A percentile compares a stretch with the other conserved stretches of the same genome.
phyloP scores from a whole-genome alignment of 1,140 invertebrate genomes.

The Brachionus sp. region DNA sequence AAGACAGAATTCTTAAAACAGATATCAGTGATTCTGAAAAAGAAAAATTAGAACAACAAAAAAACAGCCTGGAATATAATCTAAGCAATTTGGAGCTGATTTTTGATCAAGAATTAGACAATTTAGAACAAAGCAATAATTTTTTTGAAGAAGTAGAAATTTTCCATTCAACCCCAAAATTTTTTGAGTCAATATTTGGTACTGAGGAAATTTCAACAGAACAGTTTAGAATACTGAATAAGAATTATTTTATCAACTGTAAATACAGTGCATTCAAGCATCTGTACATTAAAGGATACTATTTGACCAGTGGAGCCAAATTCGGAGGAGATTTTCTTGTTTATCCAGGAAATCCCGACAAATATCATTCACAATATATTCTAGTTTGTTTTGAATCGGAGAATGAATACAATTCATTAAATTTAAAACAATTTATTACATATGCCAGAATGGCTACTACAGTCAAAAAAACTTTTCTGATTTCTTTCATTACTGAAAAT shows the following conservation, averaged over 20 bases:
- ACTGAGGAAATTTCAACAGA: neutral
- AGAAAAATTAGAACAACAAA: neutral
- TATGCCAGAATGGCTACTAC: conserved; percentile 21
- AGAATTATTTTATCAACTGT: neutral
- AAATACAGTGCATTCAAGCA: conserved; percentile 20
- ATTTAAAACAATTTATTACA: neutral
- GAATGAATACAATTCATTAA: neutral
- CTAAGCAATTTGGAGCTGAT: neutral
- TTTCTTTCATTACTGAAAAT: neutral
- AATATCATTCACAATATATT: conserved; percentile 31
- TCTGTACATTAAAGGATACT: neutral
- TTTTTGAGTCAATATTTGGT: neutral
- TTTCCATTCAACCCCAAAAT: neutral
- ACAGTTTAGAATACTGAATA: neutral
- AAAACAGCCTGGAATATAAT: neutral
- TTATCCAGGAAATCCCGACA: conserved; percentile 6
- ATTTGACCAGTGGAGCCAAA: conserved; percentile 13
- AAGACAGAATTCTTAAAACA: neutral
- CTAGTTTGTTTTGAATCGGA: neutral
- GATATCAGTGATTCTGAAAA: neutral
- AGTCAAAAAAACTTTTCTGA: conserved; percentile 26
- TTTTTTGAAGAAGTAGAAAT: conserved; percentile 13
- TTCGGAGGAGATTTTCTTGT: conserved; percentile 30
- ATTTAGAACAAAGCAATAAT: neutral
- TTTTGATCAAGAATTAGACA: conserved; percentile 2